Percentiles rank a stretch among this genome's conserved stretches.
Conservation (phyloP, 2,888 invertebrate species). For the Drosophila vallismaia region DNA sequence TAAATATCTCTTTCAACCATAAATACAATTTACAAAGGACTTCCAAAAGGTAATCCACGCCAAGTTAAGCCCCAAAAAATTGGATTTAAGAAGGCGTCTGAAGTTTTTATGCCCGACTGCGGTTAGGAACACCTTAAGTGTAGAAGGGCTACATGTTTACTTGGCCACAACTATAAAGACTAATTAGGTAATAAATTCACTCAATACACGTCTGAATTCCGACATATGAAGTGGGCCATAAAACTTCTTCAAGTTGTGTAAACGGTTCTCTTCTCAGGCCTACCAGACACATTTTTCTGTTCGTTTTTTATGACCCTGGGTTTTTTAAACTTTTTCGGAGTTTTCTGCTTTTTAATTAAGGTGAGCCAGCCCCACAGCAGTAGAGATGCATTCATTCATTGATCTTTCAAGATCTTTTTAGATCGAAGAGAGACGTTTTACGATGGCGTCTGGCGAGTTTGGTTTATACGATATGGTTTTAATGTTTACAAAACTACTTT, state of each 20-base stretch:
- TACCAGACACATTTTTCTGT: conserved; percentile 9
- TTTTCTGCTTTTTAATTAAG: conserved; percentile 39
- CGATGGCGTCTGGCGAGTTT: neutral
- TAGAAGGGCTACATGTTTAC: conserved; percentile 23
- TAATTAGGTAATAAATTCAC: conserved; percentile 74
- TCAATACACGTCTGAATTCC: conserved; percentile 50
- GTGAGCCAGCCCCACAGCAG: neutral
- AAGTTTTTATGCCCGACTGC: conserved; percentile 10
- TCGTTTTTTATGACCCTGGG: conserved; percentile 55
- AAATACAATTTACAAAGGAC: conserved; percentile 2
- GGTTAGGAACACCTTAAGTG: neutral
- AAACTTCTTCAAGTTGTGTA: conserved; percentile 63
- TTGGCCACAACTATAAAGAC: conserved; percentile 64
- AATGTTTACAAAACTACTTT: conserved; percentile 2
- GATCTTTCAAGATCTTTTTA: neutral
- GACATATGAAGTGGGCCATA: conserved; percentile 57
- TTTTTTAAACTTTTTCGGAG: conserved; percentile 56
- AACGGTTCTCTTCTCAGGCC: conserved; percentile 52
- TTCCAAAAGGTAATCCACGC: neutral
- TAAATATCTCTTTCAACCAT: neutral
- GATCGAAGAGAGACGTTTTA: neutral
- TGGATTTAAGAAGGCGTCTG: conserved; percentile 1
- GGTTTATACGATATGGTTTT: conserved; percentile 1
- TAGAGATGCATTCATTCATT: neutral
- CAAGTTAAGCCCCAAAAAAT: neutral